phyloP scores from a whole-genome alignment of 2,888 invertebrate species.

The Parochlus steinenii region DNA sequence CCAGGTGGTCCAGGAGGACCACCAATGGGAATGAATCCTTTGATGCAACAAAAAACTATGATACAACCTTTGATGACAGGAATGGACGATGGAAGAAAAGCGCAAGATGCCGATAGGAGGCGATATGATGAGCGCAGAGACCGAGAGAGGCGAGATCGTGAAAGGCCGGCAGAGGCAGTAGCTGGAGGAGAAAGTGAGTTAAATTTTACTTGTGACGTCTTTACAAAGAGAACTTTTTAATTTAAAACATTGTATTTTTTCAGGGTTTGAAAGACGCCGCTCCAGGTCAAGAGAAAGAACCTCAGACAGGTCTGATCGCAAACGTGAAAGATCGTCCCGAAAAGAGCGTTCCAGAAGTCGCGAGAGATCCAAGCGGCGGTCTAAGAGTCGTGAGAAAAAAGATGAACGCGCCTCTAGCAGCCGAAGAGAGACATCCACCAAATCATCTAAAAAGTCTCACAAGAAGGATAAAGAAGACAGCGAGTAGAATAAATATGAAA shows the following conservation, averaged over 20 bases:
- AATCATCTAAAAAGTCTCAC: too few species aligned
- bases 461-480: too few species aligned
- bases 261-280: not conserved
- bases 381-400: too few species aligned
- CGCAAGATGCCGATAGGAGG: slow-evolving; percentile 24
- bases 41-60: slow-evolving; percentile 22
- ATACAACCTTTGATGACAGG: slow-evolving; percentile 26
- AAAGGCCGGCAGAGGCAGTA: slow-evolving; percentile 17
- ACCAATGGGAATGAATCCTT: slow-evolving; percentile 18
- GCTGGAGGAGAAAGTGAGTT: slow-evolving; percentile 6
- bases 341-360: slow-evolving; percentile 22
- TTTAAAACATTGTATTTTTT: not conserved
- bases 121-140: slow-evolving; percentile 24
- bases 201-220: not conserved
- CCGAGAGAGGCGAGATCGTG: slow-evolving; percentile 43
- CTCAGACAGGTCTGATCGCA: slow-evolving; percentile 27
- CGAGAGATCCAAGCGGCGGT: slow-evolving; percentile 22
- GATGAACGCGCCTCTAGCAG: too few species aligned
- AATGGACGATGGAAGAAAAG: slow-evolving; percentile 9
- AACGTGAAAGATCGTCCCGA: slow-evolving; percentile 27
- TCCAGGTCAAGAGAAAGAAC: slow-evolving; percentile 16
- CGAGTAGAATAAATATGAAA: too few species aligned
- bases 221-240: slow-evolving; percentile 3
- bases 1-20: slow-evolving; percentile 18
- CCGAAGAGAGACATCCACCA: too few species aligned